A percentile compares a stretch with the other conserved stretches of the same genome.
Evolutionary conservation across 2,113 vertebrate species (phyloP).

Genomic region (Petromus typicus): DNA sequence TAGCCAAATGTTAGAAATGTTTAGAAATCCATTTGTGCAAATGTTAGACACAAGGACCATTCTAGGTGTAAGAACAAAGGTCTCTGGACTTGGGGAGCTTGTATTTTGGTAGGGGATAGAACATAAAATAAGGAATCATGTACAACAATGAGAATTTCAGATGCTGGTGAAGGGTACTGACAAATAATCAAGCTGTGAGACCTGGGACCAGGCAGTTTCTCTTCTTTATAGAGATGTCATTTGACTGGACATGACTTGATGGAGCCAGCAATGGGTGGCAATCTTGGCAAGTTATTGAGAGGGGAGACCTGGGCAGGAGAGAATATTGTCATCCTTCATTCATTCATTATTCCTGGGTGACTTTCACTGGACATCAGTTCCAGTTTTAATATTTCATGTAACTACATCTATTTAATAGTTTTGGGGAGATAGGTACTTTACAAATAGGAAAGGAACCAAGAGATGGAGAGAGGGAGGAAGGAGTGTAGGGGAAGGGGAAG

Average conservation of each 20-base stretch:
- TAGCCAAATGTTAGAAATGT: no score
- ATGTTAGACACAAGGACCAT: neutral
- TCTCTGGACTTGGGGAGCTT: neutral
- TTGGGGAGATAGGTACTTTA: neutral
- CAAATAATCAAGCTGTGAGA: neutral
- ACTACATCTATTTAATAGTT: neutral
- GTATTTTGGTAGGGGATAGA: neutral
- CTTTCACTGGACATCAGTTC: neutral
- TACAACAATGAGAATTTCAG: neutral
- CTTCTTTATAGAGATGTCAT: neutral
- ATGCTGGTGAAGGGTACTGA: neutral
- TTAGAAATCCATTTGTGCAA: neutral
- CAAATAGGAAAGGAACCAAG: neutral
- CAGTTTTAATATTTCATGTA: neutral
- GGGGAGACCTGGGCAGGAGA: neutral
- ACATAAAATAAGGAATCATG: neutral
- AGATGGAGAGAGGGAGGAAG: neutral
- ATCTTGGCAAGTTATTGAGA: neutral
- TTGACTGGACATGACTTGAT: neutral
- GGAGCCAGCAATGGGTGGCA: neutral
- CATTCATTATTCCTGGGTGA: neutral
- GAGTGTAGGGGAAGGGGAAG: neutral
- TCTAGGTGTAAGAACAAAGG: neutral
- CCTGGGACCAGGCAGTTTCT: neutral
- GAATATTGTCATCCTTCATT: neutral